These are phyloP conservation scores for Menidia beryllina DNA, from an alignment of 2,113 vertebrate genomes.

Conservation along the genomic window DNA sequence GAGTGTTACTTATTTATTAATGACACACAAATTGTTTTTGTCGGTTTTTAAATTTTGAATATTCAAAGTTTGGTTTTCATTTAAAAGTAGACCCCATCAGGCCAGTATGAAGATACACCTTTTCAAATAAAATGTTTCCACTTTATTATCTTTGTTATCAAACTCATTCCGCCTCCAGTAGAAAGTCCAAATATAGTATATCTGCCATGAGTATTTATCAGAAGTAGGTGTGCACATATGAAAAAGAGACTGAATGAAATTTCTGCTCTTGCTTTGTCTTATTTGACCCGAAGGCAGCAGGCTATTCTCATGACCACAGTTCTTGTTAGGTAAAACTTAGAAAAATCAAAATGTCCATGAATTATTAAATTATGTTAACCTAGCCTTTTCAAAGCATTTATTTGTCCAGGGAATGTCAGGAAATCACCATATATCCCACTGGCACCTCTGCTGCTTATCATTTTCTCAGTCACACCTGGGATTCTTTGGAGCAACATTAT, in stretches of 20 bases:
- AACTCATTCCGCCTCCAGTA: conserved; percentile 45
- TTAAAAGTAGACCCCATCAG: no score
- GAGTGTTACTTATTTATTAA: no score
- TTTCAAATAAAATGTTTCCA: no score
- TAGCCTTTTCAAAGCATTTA: conserved; percentile 41
- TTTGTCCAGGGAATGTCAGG: conserved; percentile 31
- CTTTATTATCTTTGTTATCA: neutral
- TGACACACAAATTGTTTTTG: no score
- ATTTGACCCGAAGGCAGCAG: conserved; percentile 12
- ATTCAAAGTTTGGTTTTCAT: no score
- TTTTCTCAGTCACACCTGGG: conserved; percentile 21
- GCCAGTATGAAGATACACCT: no score
- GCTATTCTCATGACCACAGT: neutral
- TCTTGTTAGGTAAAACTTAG: conserved; percentile 21
- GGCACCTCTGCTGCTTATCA: conserved; percentile 17
- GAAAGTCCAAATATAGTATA: conserved; percentile 22
- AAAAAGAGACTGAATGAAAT: neutral
- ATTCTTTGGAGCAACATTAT: conserved; percentile 7
- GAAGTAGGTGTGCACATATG: neutral
- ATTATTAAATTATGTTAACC: conserved; percentile 50
- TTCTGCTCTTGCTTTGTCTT: neutral
- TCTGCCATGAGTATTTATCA: conserved; percentile 17
- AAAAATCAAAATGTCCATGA: conserved; percentile 32
- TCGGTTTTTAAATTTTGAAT: no score
- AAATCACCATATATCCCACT: conserved; percentile 6